Percentiles rank a stretch among this genome's conserved stretches.
phyloP scores from a whole-genome alignment of 2,797 vertebrate genomes.

The Poecilia velifera region DNA sequence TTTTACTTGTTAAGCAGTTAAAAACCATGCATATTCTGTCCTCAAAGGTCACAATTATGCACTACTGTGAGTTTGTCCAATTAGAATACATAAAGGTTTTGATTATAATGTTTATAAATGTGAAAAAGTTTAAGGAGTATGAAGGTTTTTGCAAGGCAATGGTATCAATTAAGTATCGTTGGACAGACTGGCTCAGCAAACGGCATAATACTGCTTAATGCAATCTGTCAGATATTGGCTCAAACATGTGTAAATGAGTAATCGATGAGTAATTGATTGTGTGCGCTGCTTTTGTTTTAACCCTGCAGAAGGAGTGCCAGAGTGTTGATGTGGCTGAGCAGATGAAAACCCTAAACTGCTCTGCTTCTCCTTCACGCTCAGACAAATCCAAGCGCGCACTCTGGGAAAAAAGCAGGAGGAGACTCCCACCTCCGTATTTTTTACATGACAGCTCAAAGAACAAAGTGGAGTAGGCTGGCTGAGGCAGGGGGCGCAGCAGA shows the following conservation, averaged over 20 bases:
- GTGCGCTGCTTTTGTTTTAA: neutral
- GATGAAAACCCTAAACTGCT: neutral
- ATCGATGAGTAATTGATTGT: neutral
- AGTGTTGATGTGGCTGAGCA: slow-evolving; percentile 4
- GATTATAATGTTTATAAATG: neutral
- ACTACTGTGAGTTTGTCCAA: neutral
- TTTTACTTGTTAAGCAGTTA: neutral
- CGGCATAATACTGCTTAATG: neutral
- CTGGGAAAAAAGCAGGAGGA: slow-evolving; percentile 4
- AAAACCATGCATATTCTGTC: neutral
- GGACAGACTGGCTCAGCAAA: neutral
- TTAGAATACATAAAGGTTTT: neutral
- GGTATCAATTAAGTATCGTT: neutral
- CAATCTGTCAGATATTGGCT: neutral
- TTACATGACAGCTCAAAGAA: slow-evolving; percentile 24
- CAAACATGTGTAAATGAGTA: neutral
- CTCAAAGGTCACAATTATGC: neutral
- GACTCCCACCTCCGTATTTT: slow-evolving; percentile 31
- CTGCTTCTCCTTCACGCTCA: slow-evolving; percentile 2
- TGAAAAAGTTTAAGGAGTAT: neutral
- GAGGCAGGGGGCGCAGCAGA: slow-evolving; percentile 67
- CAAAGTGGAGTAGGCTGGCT: neutral
- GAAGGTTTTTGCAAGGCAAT: neutral
- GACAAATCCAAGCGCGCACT: slow-evolving; percentile 5
- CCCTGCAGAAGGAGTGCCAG: neutral